Evolutionary conservation across 2,797 vertebrate genomes (phyloP).

Genomic region (Manis pentadactyla): DNA sequence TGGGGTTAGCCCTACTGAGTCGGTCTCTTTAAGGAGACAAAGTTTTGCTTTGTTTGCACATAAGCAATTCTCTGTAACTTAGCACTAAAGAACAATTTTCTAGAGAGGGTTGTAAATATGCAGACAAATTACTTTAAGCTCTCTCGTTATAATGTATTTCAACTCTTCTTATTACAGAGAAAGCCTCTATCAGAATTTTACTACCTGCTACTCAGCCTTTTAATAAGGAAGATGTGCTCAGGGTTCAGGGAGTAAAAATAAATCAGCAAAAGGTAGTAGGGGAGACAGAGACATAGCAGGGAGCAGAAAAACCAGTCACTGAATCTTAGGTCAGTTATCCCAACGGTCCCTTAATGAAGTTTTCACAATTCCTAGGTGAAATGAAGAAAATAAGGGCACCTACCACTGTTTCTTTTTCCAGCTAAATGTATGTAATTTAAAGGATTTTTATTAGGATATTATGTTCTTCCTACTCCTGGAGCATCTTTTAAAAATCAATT

Average conservation of each 20-base stretch:
- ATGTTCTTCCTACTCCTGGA: background rate
- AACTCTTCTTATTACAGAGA: conserved; percentile 40
- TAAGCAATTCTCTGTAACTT: conserved; percentile 64
- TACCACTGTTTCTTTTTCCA: background rate
- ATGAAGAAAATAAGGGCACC: conserved; percentile 30
- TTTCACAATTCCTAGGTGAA: conserved; percentile 46
- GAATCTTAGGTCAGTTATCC: background rate
- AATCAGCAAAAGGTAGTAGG: background rate
- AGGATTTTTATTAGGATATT: conserved; percentile 2
- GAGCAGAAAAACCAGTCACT: conserved; percentile 5
- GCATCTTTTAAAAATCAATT: conserved; percentile 20
- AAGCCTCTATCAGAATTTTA: conserved; percentile 38
- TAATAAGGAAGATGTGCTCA: conserved; percentile 5
- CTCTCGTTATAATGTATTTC: conserved; percentile 17
- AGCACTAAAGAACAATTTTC: conserved; percentile 54
- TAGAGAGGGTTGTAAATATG: background rate
- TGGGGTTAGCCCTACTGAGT: conserved; percentile 12
- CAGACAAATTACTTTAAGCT: background rate
- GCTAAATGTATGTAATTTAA: conserved; percentile 47
- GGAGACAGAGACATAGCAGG: background rate
- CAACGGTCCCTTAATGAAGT: conserved; percentile 31
- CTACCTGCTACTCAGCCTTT: background rate
- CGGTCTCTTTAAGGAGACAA: conserved; percentile 33
- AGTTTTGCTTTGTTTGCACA: conserved; percentile 47
- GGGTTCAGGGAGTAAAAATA: background rate